phyloP scores from a whole-genome alignment of 2,888 invertebrate species.

The Oscheius sp. region DNA sequence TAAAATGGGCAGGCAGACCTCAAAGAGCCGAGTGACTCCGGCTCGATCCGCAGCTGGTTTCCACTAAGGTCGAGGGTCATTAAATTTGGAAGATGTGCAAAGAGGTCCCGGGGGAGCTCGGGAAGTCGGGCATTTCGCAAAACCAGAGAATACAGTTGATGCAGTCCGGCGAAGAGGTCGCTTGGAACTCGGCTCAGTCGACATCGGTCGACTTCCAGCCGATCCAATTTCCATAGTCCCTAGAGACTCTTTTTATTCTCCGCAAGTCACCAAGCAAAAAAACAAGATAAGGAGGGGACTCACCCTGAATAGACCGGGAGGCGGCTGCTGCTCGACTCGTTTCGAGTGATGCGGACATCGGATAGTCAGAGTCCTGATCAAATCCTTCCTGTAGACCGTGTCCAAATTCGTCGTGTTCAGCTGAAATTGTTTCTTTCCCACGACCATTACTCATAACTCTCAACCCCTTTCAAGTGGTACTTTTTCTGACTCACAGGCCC shows the following conservation, averaged over 20 bases:
- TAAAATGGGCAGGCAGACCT: constrained; percentile 29
- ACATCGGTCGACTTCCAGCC: constrained; percentile 64
- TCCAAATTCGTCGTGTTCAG: constrained; percentile 56
- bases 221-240: constrained; percentile 62
- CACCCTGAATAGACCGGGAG: constrained; percentile 56
- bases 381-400: constrained; percentile 53
- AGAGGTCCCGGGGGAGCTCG: constrained; percentile 57
- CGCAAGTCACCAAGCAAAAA: too few species aligned
- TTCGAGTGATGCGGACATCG: constrained; percentile 59
- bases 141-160: constrained; percentile 60
- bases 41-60: constrained; percentile 60
- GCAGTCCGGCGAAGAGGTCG: constrained; percentile 44
- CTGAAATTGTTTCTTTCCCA: constrained; percentile 46
- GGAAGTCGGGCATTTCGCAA: constrained; percentile 58
- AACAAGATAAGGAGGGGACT: background rate
- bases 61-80: constrained; percentile 65
- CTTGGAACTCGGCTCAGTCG: background rate
- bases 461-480: background rate
- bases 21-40: constrained; percentile 54
- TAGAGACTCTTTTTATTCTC: constrained; percentile 5
- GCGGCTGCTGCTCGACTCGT: constrained; percentile 50
- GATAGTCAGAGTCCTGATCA: constrained; percentile 63
- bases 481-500: background rate
- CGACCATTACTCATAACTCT: background rate
- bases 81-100: constrained; percentile 59